A percentile compares a stretch with the other conserved stretches of the same genome.
phyloP scores from a whole-genome alignment of 2,888 invertebrate genomes.

The Tetragonisca angustula region DNA sequence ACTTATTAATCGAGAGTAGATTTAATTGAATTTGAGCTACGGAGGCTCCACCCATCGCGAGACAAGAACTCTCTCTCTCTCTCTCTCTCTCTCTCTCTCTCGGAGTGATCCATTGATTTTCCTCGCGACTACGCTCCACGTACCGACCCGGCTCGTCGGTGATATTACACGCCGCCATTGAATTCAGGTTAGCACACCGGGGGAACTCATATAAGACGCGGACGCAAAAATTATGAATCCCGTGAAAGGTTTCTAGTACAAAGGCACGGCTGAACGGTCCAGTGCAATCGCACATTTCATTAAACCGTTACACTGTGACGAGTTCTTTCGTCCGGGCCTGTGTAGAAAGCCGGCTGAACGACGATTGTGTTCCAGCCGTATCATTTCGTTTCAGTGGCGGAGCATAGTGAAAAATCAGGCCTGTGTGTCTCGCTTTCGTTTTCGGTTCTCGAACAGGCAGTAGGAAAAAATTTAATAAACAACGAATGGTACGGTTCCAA shows the following conservation, averaged over 20 bases:
- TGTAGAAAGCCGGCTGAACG: conserved; percentile 4
- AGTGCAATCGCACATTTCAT: conserved; percentile 62
- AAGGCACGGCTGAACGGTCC: conserved; percentile 63
- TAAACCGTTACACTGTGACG: conserved; percentile 62
- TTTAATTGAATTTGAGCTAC: conserved; percentile 1
- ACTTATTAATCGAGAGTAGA: conserved; percentile 16
- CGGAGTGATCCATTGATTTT: not conserved
- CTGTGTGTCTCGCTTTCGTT: not conserved
- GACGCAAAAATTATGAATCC: conserved; percentile 56
- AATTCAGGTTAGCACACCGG: conserved; percentile 48
- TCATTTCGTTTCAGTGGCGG: conserved; percentile 13
- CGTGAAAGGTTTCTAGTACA: conserved; percentile 60
- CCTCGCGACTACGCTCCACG: not conserved
- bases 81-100: no score
- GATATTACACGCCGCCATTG: conserved; percentile 25
- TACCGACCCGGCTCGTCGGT: conserved; percentile 21
- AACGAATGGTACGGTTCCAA: no score
- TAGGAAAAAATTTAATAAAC: not conserved
- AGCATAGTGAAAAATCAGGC: not conserved
- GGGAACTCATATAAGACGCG: conserved; percentile 43
- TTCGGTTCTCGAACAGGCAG: not conserved
- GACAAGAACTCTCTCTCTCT: not conserved
- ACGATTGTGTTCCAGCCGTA: conserved; percentile 11
- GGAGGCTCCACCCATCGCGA: not conserved
- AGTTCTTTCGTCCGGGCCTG: conserved; percentile 40